Evolutionary conservation across 2,888 invertebrate genomes (phyloP), one percentile per base, ranked within the genome.

Genomic region (Drosophila borborema): DNA sequence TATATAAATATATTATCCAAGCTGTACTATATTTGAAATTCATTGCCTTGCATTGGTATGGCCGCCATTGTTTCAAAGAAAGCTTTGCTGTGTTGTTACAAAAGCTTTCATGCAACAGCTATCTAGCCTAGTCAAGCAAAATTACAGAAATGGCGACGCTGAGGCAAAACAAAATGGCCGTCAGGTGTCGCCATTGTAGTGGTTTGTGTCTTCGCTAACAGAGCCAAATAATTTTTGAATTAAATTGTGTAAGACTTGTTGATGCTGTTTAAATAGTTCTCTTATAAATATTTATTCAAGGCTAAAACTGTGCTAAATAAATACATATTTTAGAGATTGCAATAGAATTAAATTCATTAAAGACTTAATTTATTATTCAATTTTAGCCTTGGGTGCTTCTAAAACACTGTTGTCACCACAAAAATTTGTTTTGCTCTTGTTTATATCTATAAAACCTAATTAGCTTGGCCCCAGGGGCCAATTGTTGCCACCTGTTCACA

Each of bases 401-500:
- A 23, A 31, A 38, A 41, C 40, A 18, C 12, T 28, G 43, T 20
- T 64, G 28, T 31, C 45, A 43, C 46, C 58, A 56, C 53, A 64
- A 28, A 64, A 64, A 73, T 65, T 69, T 55, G 34, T 62, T 68
- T 72, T 51, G 40, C 64, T 56, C 43, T 38, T 54, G 48, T 38
- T 64, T 56, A 43, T 49, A 49, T 36, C 38, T 36, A 73, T 73
- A 70, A 86, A 83, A 73, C 72, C 71, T 79, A 86, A 85, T 85
- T 84, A 84, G 82, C 74, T 77, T 70, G 65, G 59, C 62, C 72
- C 73, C 64, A 72, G 65, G 68, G 87, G 73, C 73, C 89, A 86
- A 89, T 85, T 89, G 77, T 67, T 66, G 67, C 56, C 87, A 85
- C 89, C 85, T 85, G 85, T 65, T 60, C 66, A 67, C 73, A 71